Evolutionary conservation across 2,113 vertebrate species (phyloP), one percentile per base, ranked within the genome.

Genomic region (Thryonomys swinderianus): DNA sequence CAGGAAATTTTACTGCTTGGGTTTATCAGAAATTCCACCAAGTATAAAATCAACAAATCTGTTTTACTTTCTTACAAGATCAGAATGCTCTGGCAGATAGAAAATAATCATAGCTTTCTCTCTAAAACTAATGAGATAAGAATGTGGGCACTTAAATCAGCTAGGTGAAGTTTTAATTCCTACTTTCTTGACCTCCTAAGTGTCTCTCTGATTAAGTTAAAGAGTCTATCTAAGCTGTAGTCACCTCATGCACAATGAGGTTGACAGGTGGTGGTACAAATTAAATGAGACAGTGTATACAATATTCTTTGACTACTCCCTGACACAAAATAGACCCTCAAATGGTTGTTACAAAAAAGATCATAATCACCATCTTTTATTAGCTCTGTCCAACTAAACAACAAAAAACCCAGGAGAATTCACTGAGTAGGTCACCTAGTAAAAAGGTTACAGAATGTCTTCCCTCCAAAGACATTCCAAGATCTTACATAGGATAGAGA

Each of bases 21-120:
- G 8, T 85, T 32, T 59, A n/a, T 81, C n/a, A 92, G 32, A 94
- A 95, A 51, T 92, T 74, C 16, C 61, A 81, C 55, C 80, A 74
- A 95, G 62, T 62, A 88, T 76, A 16, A 88, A 94, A 90, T 93
- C 37, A 79, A 21, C 18, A 66, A 94, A 81, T 93, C 71, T 88
- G 67, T 88, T 3, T 85, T 94, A 89, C 34, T 82, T 11, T 81
- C 37, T 80, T 92, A 76, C 34, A 21, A 88, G 7, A 66, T 88
- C 61, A 93, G 17, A 30, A 82, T 91, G 42, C 34, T 71, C 27
- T 73, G 20, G 59, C 59, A 95, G n/a, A 51, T 34, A 64, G 55
- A 94, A 80, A 85, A 64, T 21, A 67, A 69, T 55, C 5, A 48
- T 79, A 80, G 40, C 34, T 59, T 84, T 69, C 7, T 92, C 32